Percentiles rank a stretch among this genome's conserved stretches.
Evolutionary conservation across 1,140 invertebrate genomes (phyloP).

Genomic region (Lucilia cuprina): DNA sequence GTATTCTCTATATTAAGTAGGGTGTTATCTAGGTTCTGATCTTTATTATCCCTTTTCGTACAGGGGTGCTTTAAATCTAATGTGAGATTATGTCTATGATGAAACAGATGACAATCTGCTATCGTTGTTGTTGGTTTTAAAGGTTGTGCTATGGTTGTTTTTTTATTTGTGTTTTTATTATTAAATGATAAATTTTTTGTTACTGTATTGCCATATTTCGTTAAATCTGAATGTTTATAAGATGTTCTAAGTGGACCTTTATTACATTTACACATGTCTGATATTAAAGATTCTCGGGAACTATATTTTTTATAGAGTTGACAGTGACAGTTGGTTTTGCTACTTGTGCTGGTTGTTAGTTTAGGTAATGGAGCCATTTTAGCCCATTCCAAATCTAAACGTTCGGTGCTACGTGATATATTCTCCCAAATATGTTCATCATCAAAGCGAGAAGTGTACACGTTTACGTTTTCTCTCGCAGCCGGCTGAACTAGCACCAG

Average conservation of each 20-base stretch:
- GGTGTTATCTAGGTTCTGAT: not conserved
- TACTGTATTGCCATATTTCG: conserved; percentile 17
- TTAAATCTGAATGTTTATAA: not conserved
- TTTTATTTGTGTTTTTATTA: conserved; percentile 5
- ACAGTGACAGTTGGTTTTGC: conserved; percentile 22
- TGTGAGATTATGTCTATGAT: conserved; percentile 2
- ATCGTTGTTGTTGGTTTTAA: not conserved
- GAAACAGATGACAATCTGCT: not conserved
- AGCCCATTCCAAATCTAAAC: conserved; percentile 51
- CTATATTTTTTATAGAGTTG: not conserved
- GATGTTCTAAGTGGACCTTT: not conserved
- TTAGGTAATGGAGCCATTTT: conserved; percentile 57
- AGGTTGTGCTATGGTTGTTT: conserved; percentile 7
- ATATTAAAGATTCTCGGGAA: not conserved
- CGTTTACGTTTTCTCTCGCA: conserved; percentile 49
- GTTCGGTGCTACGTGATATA: conserved; percentile 55
- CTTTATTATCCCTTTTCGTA: not conserved
- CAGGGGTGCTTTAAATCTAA: conserved; percentile 11
- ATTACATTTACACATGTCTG: not conserved
- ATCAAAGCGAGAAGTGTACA: conserved; percentile 55
- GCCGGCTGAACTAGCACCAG: not conserved
- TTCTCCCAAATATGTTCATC: conserved; percentile 53
- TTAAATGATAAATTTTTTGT: not conserved
- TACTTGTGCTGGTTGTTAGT: conserved; percentile 4
- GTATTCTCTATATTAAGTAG: not conserved